Evolutionary conservation across 30 jellyfish, hydroid and myxozoan genomes (phyloP).

Genomic region (Nemopilema nomurai): DNA sequence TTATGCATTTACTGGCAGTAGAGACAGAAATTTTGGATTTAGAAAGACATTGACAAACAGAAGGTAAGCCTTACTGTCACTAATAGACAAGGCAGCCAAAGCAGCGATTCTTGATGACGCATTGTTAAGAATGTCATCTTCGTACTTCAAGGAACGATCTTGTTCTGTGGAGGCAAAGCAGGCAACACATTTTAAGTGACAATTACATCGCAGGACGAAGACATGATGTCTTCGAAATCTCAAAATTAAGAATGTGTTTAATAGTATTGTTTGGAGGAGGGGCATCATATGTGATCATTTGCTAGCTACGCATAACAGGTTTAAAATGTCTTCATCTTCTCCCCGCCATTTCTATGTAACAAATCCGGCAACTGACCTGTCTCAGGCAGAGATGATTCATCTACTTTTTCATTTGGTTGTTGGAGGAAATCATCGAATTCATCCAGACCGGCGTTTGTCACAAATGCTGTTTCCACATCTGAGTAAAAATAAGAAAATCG

Average conservation of each 20-base stretch:
- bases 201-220: too few species aligned
- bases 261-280: too few species aligned
- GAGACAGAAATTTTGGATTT: too few species aligned
- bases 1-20: too few species aligned
- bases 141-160: constrained; percentile 12
- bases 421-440: not conserved
- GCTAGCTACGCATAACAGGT: too few species aligned
- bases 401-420: not conserved
- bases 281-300: too few species aligned
- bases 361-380: constrained; percentile 20
- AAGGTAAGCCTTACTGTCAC: constrained; percentile 58
- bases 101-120: constrained; percentile 74
- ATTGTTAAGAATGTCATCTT: constrained; percentile 55
- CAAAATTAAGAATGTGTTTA: too few species aligned
- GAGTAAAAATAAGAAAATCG: not conserved
- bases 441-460: not conserved
- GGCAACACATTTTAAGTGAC: not conserved
- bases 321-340: too few species aligned
- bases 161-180: constrained; percentile 5
- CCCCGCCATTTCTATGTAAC: too few species aligned
- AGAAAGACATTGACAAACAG: too few species aligned
- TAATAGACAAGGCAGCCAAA: constrained; percentile 61
- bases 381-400: not conserved
- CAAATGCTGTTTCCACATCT: not conserved
- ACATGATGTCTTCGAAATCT: too few species aligned